Evolutionary conservation across 2,113 vertebrate genomes (phyloP).

Genomic region (Colinus virginianus): DNA sequence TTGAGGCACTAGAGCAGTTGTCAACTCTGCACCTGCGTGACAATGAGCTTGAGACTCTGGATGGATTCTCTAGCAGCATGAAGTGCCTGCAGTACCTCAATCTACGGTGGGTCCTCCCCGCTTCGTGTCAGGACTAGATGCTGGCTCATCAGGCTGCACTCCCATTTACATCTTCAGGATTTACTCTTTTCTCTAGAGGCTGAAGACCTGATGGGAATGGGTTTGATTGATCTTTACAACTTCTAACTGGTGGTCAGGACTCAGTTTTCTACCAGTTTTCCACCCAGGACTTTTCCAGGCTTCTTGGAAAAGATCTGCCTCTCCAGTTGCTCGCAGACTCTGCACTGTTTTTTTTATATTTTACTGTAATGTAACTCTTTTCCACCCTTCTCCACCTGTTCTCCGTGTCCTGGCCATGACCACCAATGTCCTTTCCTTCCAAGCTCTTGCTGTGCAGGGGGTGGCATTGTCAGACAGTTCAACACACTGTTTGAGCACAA

Average conservation of each 20-base stretch:
- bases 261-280: background rate
- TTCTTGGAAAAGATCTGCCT: background rate
- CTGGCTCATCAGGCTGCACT: background rate
- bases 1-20: constrained; percentile 82
- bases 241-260: background rate
- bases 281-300: background rate
- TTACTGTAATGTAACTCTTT: background rate
- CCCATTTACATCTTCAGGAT: background rate
- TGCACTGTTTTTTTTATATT: background rate
- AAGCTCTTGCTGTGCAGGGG: fast-evolving
- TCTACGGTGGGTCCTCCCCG: constrained; percentile 71
- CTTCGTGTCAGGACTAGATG: background rate
- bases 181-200: background rate
- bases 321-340: background rate
- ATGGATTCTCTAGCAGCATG: constrained; percentile 86
- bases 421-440: background rate
- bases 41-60: constrained; percentile 85
- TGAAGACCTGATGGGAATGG: background rate
- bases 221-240: background rate
- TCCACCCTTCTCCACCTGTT: fast-evolving
- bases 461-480: background rate
- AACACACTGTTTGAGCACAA: background rate
- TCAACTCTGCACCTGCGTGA: constrained; percentile 89
- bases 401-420: background rate
- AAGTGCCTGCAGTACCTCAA: constrained; percentile 91